phyloP scores from a whole-genome alignment of 2,113 vertebrate species.

The Lepisosteus osseus region DNA sequence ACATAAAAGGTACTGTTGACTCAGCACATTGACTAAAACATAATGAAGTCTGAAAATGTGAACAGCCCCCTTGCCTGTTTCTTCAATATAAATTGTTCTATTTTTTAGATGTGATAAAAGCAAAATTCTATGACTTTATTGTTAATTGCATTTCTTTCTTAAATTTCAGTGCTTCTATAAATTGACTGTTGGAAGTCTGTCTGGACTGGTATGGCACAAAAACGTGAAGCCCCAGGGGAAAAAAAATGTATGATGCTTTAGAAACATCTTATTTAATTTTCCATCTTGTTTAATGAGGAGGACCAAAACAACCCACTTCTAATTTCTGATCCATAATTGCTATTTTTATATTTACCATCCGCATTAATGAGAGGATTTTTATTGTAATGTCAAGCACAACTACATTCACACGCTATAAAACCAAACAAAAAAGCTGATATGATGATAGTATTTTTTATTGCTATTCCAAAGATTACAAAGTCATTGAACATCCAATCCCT shows the following conservation, averaged over 20 bases:
- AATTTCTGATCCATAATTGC: not conserved
- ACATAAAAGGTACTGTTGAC: not conserved
- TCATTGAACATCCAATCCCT: no score
- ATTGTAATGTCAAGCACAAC: no score
- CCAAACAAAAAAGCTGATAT: no score
- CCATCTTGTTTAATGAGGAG: not conserved
- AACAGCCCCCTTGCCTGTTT: not conserved
- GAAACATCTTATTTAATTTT: not conserved
- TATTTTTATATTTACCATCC: conserved; percentile 7
- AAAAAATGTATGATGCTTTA: no score
- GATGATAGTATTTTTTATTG: no score
- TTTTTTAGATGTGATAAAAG: not conserved
- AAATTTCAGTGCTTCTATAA: not conserved
- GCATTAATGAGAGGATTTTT: no score
- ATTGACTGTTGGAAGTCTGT: not conserved
- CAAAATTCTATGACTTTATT: not conserved
- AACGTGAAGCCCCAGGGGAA: no score
- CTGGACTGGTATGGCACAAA: no score
- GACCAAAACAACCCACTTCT: not conserved
- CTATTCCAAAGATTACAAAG: no score
- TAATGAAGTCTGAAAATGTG: conserved; percentile 13
- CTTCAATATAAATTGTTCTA: not conserved
- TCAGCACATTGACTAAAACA: not conserved
- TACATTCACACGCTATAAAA: no score
- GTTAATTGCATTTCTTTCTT: not conserved